Base-by-base conservation (phyloP, 2,888 invertebrate species). In the Pediacus dermestoides region DNA sequence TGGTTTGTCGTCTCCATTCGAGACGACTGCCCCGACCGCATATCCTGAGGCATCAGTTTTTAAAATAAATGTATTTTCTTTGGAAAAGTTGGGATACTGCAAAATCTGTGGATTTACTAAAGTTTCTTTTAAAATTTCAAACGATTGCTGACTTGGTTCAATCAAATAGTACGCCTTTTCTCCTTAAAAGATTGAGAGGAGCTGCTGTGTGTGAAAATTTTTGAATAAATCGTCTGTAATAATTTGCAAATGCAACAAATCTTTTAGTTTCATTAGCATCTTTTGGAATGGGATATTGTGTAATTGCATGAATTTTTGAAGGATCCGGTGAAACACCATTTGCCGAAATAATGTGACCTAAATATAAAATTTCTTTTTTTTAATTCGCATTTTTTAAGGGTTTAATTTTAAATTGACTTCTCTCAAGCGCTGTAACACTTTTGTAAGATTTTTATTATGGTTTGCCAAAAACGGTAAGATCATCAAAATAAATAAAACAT, bases 371-470 rank as follows among this genome's bases (percentile, higher is more conserved):
- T 34, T 48, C 40, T 41, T 50, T 44, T 33, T 42, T 39, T n/a
- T 36, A 51, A 52, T 18, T 48, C 39, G 37, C 50, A 50, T 40
- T 51, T 51, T n/a, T 14, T 11, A 23, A 4, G 50, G 49, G 38
- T 53, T 48, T 38, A 55, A 39, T 37, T 48, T 54, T 30, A 54
- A 32, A 37, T 53, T 48, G 16, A 44, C 45, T 22, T 43, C 16
- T 16, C 31, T 31, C 6, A 31, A 31, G 2, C 31, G 3, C 8
- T 31, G 15, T 3, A 31, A 28, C 3, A 28, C 28, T 28, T 28
- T 13, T 14, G n/a, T n/a, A 9, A 28, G 30, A 46, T 50, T 53
- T 45, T 39, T 16, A 14, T 44, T 50, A 42, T 53, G 48, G 30
- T 32, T 35, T 27, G 8, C 46, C 50, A 34, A 28, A 28, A 3